Evolutionary conservation across 2,797 vertebrate genomes (phyloP), one percentile per base, ranked within the genome.

Genomic region (Platalea minor): DNA sequence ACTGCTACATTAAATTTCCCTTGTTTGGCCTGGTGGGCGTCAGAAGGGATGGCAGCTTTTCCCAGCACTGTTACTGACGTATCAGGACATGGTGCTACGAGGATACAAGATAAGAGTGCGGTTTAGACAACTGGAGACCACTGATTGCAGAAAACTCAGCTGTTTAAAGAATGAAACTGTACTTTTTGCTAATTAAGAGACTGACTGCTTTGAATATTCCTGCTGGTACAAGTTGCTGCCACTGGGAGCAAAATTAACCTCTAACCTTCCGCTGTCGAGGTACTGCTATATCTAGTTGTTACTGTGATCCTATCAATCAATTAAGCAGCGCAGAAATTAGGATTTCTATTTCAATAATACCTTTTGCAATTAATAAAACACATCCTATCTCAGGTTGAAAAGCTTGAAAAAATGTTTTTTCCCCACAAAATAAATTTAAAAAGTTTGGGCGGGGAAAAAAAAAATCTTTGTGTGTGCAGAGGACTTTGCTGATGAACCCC

Each of bases 1-100:
- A 17, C 39, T 5, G 33, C 50, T 64, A 20, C 53, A 39, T 37
- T 60, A 28, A 43, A 75, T 89, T 85, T 74, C 84, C 76, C 41
- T 84, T 76, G 79, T 92, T 89, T 87, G 83, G 95, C 46, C 48
- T 85, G 64, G 65, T 1, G 4, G 56, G 77, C 51, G 57, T 83
- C 87, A 80, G 63, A 85, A 73, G 45, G 75, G 57, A 72, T 33
- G 35, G 50, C 76, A 93, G 81, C 74, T 93, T 60, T 76, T 37
- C 85, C 45, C 50, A 73, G 74, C 28, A 14, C 53, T 15, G 20
- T 33, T 37, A 41, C 21, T 75, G 57, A 76, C 25, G 17, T 12
- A 57, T 16, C 35, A 39, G 64, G 68, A 53, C 59, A n/a, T 1
- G 3, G 37, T 25, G 65, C 45, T n/a, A 14, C 1, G 2, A 28